These are phyloP conservation scores for Lepidocolaptes lacrymiger DNA, from an alignment of 2,797 vertebrate genomes.

Conservation along the genomic window DNA sequence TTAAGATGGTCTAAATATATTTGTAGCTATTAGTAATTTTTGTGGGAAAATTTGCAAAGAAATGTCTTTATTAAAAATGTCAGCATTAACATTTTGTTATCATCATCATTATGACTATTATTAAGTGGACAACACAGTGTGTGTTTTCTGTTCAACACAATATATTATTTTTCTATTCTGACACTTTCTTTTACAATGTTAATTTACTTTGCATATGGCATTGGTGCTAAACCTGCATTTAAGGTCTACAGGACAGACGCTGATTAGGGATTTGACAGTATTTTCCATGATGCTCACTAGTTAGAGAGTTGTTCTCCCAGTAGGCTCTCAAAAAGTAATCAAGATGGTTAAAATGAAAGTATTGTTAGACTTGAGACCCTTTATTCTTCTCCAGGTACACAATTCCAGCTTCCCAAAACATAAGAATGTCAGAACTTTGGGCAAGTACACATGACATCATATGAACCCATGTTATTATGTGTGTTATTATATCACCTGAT, in stretches of 20 bases:
- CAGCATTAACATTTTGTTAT: background rate
- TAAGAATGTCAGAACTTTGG: background rate
- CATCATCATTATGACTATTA: background rate
- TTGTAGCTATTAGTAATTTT: background rate
- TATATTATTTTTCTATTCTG: background rate
- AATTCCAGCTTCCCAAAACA: background rate
- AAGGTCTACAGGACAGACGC: background rate
- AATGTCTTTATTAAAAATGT: background rate
- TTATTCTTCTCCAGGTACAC: background rate
- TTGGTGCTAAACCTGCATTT: background rate
- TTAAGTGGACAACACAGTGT: background rate
- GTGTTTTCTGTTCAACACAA: background rate
- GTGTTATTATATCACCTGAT: background rate
- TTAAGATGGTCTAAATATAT: background rate
- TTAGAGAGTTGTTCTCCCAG: background rate
- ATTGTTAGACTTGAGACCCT: background rate
- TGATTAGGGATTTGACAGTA: background rate
- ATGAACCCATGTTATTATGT: background rate
- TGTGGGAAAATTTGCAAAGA: background rate
- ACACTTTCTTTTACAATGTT: background rate
- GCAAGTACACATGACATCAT: background rate
- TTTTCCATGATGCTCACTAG: background rate
- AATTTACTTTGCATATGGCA: background rate
- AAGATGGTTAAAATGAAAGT: background rate
- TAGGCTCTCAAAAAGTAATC: background rate